Percentiles rank a stretch among this genome's conserved stretches.
Conservation (phyloP, 2,797 vertebrate genomes). For the Pseudochirops corinnae region DNA sequence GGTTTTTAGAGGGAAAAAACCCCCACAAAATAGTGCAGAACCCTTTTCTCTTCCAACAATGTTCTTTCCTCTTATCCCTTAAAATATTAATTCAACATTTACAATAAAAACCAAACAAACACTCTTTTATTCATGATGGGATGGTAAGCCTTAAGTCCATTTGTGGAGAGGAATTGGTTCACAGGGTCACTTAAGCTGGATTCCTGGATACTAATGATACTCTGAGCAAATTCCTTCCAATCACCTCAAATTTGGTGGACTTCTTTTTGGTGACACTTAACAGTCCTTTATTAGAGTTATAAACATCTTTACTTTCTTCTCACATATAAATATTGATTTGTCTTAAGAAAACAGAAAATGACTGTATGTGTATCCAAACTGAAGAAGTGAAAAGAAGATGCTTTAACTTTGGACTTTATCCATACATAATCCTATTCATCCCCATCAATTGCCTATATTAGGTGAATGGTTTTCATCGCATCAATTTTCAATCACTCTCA, state of each 20-base stretch:
- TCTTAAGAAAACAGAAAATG: neutral
- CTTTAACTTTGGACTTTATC: neutral
- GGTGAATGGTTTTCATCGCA: neutral
- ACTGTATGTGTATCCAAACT: neutral
- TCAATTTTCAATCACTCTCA: conserved; percentile 3
- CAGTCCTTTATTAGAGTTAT: neutral
- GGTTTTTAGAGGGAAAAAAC: neutral
- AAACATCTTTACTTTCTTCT: neutral
- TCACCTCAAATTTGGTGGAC: neutral
- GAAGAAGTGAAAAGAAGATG: neutral
- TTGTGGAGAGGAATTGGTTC: neutral
- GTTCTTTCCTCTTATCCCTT: neutral
- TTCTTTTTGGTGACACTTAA: neutral
- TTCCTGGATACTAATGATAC: neutral
- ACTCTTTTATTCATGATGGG: neutral
- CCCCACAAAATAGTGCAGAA: neutral
- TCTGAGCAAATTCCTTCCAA: neutral
- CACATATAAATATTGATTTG: neutral
- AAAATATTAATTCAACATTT: neutral
- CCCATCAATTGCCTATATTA: neutral
- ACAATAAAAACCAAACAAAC: neutral
- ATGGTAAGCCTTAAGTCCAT: neutral
- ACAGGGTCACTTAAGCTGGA: neutral
- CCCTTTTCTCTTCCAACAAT: too few relatives aligned
- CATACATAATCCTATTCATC: neutral